Evolutionary conservation across 2,888 invertebrate species (phyloP).

Genomic region (Dryomyza anilis): DNA sequence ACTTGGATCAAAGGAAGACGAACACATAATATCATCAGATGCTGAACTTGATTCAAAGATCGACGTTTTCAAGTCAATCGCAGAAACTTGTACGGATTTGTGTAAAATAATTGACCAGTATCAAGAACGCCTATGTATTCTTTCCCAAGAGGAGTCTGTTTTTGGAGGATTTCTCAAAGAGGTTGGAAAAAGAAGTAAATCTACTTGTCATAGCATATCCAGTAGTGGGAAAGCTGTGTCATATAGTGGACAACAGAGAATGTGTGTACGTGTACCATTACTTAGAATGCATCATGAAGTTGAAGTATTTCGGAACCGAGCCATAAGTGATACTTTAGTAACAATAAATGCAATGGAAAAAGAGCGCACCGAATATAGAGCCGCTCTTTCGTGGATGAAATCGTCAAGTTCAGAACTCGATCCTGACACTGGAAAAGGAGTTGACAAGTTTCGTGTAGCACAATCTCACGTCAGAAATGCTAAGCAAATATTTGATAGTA

Average conservation of each 20-base stretch:
- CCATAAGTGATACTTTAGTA: constrained; percentile 65
- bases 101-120: constrained; percentile 90
- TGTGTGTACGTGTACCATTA: constrained; percentile 84
- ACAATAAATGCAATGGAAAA: constrained; percentile 96
- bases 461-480: constrained; percentile 77
- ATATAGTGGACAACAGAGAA: constrained; percentile 89
- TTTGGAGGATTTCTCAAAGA: constrained; percentile 94
- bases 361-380: constrained; percentile 93
- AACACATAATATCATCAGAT: constrained; percentile 94
- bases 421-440: constrained; percentile 93
- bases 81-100: constrained; percentile 85
- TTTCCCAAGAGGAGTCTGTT: constrained; percentile 95
- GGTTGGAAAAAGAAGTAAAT: constrained; percentile 84
- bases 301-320: constrained; percentile 95
- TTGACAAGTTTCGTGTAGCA: constrained; percentile 95
- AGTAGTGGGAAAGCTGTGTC: constrained; percentile 86
- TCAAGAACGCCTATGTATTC: constrained; percentile 87
- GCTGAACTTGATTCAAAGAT: constrained; percentile 93
- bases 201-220: constrained; percentile 83
- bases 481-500: constrained; percentile 89
- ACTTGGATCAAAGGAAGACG: constrained; percentile 96
- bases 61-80: constrained; percentile 82
- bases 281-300: constrained; percentile 91
- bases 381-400: constrained; percentile 98
- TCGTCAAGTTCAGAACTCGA: constrained; percentile 93